These are phyloP conservation scores for Furnarius figulus DNA, from an alignment of 2,113 vertebrate species.

Conservation along the genomic window DNA sequence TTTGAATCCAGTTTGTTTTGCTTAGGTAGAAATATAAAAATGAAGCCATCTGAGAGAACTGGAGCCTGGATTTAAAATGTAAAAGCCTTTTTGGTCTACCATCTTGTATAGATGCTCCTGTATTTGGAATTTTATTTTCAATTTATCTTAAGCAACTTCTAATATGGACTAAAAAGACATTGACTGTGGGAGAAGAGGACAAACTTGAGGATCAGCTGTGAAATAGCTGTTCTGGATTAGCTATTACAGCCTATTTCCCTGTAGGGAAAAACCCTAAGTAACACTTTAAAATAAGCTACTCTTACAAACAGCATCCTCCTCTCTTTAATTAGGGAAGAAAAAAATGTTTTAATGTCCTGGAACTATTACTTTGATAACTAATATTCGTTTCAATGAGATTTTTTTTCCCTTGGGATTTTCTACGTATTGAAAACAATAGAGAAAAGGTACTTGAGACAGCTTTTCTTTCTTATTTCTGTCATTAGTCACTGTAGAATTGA, in stretches of 20 bases:
- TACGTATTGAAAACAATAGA: neutral
- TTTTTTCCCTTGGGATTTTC: constrained; percentile 21
- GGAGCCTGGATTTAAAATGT: neutral
- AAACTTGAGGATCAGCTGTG: neutral
- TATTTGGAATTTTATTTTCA: neutral
- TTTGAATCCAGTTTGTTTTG: neutral
- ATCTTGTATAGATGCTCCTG: neutral
- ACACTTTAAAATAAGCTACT: neutral
- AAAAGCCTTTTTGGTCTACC: neutral
- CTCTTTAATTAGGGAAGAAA: constrained; percentile 14
- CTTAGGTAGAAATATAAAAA: neutral
- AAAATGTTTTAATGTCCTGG: constrained; percentile 1
- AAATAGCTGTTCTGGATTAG: neutral
- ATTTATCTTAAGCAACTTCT: neutral
- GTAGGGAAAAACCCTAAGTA: neutral
- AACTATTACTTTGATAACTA: constrained; percentile 2
- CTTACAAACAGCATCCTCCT: neutral
- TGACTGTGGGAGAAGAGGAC: neutral
- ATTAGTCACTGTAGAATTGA: constrained; percentile 28
- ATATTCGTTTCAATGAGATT: neutral
- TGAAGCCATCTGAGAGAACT: neutral
- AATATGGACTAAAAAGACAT: neutral
- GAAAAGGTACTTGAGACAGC: neutral
- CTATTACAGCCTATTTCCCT: neutral
- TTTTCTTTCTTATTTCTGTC: constrained; percentile 8